Base-by-base conservation (phyloP, 2,113 vertebrate genomes). In the Gymnobelideus leadbeateri region DNA sequence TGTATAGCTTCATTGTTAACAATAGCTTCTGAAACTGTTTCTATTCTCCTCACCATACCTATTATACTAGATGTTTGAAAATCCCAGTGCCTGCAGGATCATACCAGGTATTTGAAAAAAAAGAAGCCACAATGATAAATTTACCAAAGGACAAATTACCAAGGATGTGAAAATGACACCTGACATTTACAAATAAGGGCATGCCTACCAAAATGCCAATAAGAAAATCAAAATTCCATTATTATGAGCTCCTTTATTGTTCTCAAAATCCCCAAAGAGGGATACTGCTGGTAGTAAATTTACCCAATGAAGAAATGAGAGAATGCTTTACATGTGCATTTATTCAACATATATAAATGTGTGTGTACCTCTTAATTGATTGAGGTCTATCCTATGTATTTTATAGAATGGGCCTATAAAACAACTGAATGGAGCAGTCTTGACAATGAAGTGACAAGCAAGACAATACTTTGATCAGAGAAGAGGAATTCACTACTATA, bases 401-500 rank as follows among this genome's bases (percentile, higher is more conserved):
- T 23, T 51, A 57, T 0, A 47, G 31, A 93, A 51, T 3, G 26
- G 16, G 93, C 28, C 68, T 52, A 31, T 46, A 93, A 89, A 90
- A 89, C 8, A 57, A 21, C 84, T 89, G 51, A 57, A 24, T 84
- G 89, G 51, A 91, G 2, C 0, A 2, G 31, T 53, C 89, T 5
- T 57, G 10, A 90, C 91, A 92, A 94, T 25, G 47, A 61, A 94
- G 89, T 0, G 0, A 51, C 90, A 92, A 92, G 50, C 47, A 51
- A 93, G 93, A 25, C 6, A 51, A 97, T 93, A 93, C 23, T 97
- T 47, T 95, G 51, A 37, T 96, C 91, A 90, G 91, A 96, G 93
- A 96, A 95, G 89, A 77, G 89, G n/a, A 0, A 91, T 90, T 91
- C 68, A 53, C 51, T 51, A 14, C 92, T 94, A 90, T n/a, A 92